These are phyloP conservation scores for Syritta pipiens DNA, from an alignment of 2,888 invertebrate genomes.

Conservation along the genomic window DNA sequence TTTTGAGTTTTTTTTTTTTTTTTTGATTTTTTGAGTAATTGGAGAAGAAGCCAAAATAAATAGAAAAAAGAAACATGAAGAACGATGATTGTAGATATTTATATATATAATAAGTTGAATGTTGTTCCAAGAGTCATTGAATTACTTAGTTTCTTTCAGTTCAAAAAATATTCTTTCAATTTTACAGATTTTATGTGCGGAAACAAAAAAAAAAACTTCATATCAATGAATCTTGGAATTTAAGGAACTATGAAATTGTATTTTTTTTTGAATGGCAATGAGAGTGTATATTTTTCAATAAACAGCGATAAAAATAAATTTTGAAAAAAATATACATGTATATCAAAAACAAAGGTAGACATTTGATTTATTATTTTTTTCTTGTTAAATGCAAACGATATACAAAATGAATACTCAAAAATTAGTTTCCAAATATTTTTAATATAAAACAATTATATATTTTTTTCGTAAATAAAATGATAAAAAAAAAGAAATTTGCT, in stretches of 20 bases:
- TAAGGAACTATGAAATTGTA: neutral
- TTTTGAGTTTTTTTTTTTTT: conserved; percentile 46
- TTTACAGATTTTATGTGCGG: neutral
- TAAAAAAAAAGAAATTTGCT: conserved; percentile 43
- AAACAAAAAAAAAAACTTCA: conserved; percentile 1
- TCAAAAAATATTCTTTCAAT: neutral
- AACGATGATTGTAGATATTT: conserved; percentile 63
- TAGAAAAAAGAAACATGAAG: conserved; percentile 66
- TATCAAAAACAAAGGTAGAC: conserved; percentile 12
- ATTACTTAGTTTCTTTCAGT: neutral
- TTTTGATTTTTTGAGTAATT: conserved; percentile 61
- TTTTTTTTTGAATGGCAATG: conserved; percentile 34
- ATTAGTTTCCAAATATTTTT: conserved; percentile 28
- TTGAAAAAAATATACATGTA: conserved; percentile 26
- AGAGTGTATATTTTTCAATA: conserved; percentile 29
- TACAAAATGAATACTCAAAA: conserved; percentile 33
- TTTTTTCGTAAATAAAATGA: conserved; percentile 1
- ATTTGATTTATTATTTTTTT: conserved; percentile 24
- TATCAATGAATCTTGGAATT: neutral
- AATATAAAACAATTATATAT: conserved; percentile 5
- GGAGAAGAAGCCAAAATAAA: conserved; percentile 68
- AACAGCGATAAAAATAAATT: conserved; percentile 48
- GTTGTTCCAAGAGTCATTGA: conserved; percentile 16
- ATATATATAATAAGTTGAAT: conserved; percentile 29
- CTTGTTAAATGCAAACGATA: conserved; percentile 55